Evolutionary conservation across 2,888 invertebrate genomes (phyloP), one percentile per base, ranked within the genome.

Genomic region (Phyto melanocephala): DNA sequence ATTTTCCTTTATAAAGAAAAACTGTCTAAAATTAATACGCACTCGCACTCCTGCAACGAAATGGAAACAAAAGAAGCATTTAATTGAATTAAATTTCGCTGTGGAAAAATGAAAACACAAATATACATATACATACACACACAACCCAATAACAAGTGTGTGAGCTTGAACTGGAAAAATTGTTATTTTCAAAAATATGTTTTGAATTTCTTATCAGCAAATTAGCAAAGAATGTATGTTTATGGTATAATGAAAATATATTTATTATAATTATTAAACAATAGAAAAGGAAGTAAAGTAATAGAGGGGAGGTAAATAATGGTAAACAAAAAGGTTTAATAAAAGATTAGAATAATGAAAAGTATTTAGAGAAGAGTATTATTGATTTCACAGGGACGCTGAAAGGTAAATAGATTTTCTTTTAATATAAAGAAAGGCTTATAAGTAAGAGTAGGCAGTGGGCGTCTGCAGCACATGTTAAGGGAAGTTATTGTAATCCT

Each of bases 1-100:
- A 4, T 52, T 52, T 67, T 62, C 24, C 37, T 28, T 28, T 28
- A 5, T 6, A 6, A 6, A n/a, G 8, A 24, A 45, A 47, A 79
- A 40, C 15, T 56, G 4, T 13, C n/a, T 20, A 22, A 13, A 45
- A 70, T 11, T 7, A 54, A 56, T 17, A 28, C 24, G 24, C 37
- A 54, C 60, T 52, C 60, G n/a, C 2, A 20, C 52, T 45, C 3
- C 6, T 42, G 52, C 33, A 37, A n/a, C 10, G n/a, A 60, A 28
- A 8, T 33, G 28, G 4, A 24, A 45, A 65, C 15, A 60, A 76
- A 65, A 58, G 58, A 42, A 76, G 50, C 65, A 71, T 71, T 77
- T 67, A 72, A 77, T 77, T 72, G 63, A 77, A 67, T 76, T 81
- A 47, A 76, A 60, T 62, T 77, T 71, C 7, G 11, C 22, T 7